Conservation (phyloP, 2,888 invertebrate species). For the Brachylomia viminalis region DNA sequence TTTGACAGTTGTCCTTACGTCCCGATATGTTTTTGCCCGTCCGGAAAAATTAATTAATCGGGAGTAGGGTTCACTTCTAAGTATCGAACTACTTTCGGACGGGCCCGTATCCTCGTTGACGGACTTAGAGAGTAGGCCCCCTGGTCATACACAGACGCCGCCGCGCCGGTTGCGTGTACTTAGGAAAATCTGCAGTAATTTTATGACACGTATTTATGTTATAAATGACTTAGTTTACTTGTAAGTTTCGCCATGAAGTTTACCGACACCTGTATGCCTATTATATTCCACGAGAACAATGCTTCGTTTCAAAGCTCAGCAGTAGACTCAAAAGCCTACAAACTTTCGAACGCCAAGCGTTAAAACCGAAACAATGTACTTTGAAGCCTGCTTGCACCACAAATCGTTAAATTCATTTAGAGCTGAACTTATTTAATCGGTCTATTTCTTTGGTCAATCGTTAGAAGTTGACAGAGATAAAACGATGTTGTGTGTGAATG, state of each 20-base stretch:
- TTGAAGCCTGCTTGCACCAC: not conserved
- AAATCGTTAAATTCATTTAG: not conserved
- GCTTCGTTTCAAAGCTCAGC: conserved; percentile 3
- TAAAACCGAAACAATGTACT: conserved; percentile 5
- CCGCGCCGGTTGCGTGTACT: not conserved
- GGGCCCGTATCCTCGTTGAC: no score
- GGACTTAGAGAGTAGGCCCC: no score
- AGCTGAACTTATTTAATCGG: not conserved
- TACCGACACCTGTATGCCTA: conserved; percentile 50
- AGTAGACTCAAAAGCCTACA: not conserved
- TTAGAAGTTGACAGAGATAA: not conserved
- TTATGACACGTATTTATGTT: not conserved
- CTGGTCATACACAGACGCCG: not conserved
- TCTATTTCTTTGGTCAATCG: not conserved
- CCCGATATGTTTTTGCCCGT: no score
- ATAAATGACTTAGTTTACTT: not conserved
- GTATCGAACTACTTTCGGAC: no score
- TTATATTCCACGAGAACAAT: conserved; percentile 11
- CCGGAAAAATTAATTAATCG: no score
- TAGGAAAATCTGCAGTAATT: not conserved
- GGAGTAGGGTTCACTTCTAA: no score
- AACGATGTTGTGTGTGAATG: not conserved
- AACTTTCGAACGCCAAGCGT: not conserved
- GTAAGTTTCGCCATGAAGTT: conserved; percentile 41
- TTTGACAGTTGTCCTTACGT: no score